Percentiles rank a stretch among this genome's conserved stretches.
Conservation (phyloP, 2,888 invertebrate species). For the Protophormia terraenovae region DNA sequence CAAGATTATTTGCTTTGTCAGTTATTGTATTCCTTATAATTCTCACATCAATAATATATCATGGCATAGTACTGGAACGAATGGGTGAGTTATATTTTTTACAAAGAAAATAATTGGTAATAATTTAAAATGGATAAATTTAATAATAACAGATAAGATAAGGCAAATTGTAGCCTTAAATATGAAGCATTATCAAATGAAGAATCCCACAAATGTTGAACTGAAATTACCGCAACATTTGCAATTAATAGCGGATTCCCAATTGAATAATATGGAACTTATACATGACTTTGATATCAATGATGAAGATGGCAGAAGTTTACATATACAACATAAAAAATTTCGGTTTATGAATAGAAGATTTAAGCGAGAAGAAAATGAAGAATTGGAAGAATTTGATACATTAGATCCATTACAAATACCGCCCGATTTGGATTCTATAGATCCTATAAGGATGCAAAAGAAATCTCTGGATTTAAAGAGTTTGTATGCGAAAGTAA, state of each 20-base stretch:
- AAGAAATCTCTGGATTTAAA: slow-evolving; percentile 70
- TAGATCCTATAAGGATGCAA: slow-evolving; percentile 74
- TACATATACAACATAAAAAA: slow-evolving; percentile 48
- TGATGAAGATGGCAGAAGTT: slow-evolving; percentile 58
- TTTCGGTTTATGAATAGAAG: slow-evolving; percentile 26
- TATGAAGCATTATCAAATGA: slow-evolving; percentile 63
- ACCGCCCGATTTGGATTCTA: slow-evolving; percentile 55
- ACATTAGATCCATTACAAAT: background rate
- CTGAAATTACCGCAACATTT: slow-evolving; percentile 56
- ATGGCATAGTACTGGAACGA: slow-evolving; percentile 74
- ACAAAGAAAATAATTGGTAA: background rate
- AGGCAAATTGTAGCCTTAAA: slow-evolving; percentile 72
- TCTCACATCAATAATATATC: slow-evolving; percentile 74
- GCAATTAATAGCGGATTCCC: background rate
- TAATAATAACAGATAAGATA: slow-evolving; percentile 70
- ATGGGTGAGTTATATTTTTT: slow-evolving; percentile 73
- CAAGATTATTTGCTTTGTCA: slow-evolving; percentile 72
- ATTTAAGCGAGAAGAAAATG: slow-evolving; percentile 27
- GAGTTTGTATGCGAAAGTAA: slow-evolving; percentile 73
- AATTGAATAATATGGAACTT: slow-evolving; percentile 40
- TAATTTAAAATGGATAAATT: no score
- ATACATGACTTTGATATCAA: slow-evolving; percentile 12
- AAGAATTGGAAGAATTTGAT: background rate
- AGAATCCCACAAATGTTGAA: slow-evolving; percentile 65
- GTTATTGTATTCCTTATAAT: slow-evolving; percentile 71